Evolutionary conservation across 2,888 invertebrate genomes (phyloP), one percentile per base, ranked within the genome.

Genomic region (Elysia crispata): DNA sequence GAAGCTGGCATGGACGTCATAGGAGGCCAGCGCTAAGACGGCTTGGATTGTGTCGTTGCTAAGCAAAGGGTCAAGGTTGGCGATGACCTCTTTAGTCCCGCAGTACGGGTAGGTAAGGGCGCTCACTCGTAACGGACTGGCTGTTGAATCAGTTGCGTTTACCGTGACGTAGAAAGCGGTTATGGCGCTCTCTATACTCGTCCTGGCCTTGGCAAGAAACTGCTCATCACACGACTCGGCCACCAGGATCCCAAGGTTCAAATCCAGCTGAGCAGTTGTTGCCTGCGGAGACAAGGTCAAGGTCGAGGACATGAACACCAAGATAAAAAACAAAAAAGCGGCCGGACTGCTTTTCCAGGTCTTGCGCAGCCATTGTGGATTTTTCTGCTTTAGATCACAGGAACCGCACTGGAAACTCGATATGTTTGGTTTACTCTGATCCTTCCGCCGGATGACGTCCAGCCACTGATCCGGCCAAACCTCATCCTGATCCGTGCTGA

Each of bases 191-290:
- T 60, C 60, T 0, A 28, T 67, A 18, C 20, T 31, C 1, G 23
- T 0, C 11, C 25, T 18, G 15, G 75, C 15, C 18, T n/a, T 23
- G 18, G 25, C 0, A 0, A 25, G 6, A 30, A 75, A 79, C 20
- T 1, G 0, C 1, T 0, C 33, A 66, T 79, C 75, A 41, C 75
- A 69, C 0, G 69, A 60, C 49, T 79, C 75, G 18, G 67, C 79
- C 74, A 79, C 79, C 79, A 79, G 79, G 74, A 79, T 79, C 73
- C 79, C 79, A 79, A 79, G 60, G 18, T 50, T 73, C 18, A 79
- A 18, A 8, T 60, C n/a, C 20, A 67, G 23, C n/a, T 25, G 49
- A 20, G 69, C 15, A 67, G 28, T 15, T 41, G n/a, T 5, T 49
- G 33, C 31, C 50, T 25, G 57, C 33, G 67, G 8, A 1, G 76